These are phyloP conservation scores for Leptopilina syphax DNA, from an alignment of 2,888 invertebrate species.

Conservation along the genomic window DNA sequence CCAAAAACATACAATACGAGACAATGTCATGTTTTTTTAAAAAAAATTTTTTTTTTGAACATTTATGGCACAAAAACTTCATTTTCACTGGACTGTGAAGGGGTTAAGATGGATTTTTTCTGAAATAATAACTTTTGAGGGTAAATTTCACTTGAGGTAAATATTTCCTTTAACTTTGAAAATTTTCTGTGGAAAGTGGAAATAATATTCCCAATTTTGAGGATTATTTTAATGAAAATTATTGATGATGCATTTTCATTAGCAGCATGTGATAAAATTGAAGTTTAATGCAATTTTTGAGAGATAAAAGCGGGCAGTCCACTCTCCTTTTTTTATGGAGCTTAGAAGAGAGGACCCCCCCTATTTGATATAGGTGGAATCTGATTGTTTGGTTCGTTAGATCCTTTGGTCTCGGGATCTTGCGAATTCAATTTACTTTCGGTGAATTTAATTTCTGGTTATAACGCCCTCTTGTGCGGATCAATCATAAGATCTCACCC, in stretches of 20 bases:
- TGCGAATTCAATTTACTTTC: conserved; percentile 72
- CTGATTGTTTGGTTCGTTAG: conserved; percentile 73
- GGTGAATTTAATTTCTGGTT: conserved; percentile 72
- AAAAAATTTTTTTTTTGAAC: too few species aligned
- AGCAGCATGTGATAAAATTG: neutral
- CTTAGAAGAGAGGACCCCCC: neutral
- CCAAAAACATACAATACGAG: too few species aligned
- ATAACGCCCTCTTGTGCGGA: conserved; percentile 55
- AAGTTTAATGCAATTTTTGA: neutral
- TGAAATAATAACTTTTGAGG: too few species aligned
- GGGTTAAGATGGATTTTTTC: too few species aligned
- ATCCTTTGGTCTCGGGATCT: conserved; percentile 63
- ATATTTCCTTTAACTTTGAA: too few species aligned
- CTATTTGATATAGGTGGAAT: conserved; percentile 47
- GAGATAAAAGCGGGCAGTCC: neutral
- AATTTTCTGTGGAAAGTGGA: too few species aligned
- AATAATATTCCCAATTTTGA: too few species aligned
- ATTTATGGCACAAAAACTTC: too few species aligned
- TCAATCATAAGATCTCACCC: conserved; percentile 53
- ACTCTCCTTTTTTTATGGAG: neutral
- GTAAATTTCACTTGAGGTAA: too few species aligned
- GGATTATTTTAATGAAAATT: neutral
- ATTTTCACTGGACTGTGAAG: too few species aligned
- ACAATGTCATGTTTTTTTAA: too few species aligned
- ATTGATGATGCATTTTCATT: neutral